Percentiles rank a stretch among this genome's conserved stretches.
These are phyloP conservation scores for Actenoides lindsayi DNA, from an alignment of 2,113 vertebrate species.

Conservation along the genomic window DNA sequence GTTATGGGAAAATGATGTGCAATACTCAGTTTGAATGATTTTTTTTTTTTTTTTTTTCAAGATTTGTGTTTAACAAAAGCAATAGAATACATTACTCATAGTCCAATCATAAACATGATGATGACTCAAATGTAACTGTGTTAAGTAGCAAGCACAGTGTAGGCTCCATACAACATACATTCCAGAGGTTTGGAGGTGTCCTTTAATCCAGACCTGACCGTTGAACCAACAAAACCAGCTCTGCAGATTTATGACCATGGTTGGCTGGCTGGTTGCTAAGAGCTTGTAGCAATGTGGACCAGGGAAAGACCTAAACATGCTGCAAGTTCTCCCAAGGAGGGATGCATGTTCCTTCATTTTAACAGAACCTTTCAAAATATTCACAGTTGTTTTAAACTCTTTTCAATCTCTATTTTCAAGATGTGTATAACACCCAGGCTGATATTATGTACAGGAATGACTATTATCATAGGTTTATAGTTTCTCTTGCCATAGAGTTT, in stretches of 20 bases:
- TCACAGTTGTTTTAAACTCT: not conserved
- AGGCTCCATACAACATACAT: not conserved
- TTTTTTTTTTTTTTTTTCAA: not conserved
- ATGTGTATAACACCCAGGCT: rapidly evolving
- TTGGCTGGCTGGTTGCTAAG: not conserved
- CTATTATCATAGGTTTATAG: not conserved
- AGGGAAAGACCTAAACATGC: not conserved
- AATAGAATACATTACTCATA: not conserved
- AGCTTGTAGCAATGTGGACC: not conserved
- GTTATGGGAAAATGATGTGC: not conserved
- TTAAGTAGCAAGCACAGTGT: not conserved
- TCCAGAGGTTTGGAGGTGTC: not conserved
- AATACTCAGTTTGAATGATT: not conserved
- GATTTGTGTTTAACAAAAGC: not conserved
- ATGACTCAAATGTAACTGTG: not conserved
- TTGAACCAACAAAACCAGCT: not conserved
- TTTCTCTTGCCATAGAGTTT: not conserved
- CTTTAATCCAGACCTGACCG: not conserved
- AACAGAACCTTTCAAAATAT: not conserved
- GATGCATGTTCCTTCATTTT: not conserved
- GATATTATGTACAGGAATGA: not conserved
- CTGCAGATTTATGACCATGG: not conserved
- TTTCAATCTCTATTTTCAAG: not conserved
- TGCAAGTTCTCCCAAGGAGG: not conserved
- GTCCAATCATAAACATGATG: not conserved